Evolutionary conservation across 2,797 vertebrate species (phyloP).

Genomic region (Podarcis siculus): DNA sequence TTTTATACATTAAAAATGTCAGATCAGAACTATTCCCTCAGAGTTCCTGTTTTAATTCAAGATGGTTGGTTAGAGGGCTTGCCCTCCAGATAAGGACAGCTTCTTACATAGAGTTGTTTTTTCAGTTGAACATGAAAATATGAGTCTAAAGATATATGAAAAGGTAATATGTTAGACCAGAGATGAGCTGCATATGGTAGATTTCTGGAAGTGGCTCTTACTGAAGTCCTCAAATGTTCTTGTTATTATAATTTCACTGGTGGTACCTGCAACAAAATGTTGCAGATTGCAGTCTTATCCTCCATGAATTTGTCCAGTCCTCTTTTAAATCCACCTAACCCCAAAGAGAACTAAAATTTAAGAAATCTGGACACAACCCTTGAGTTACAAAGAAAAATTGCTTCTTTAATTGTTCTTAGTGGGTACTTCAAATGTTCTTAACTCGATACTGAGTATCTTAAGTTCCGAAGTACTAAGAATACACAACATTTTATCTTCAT

Average conservation of each 20-base stretch:
- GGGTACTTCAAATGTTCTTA: not conserved
- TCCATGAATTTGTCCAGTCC: no score
- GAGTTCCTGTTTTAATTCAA: not conserved
- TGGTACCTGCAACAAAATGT: not conserved
- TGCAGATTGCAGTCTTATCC: not conserved
- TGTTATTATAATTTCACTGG: not conserved
- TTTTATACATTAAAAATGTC: not conserved
- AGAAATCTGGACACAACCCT: not conserved
- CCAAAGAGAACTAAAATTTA: not conserved
- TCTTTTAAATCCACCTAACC: no score
- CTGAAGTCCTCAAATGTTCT: not conserved
- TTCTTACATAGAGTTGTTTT: not conserved
- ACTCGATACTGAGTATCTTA: not conserved
- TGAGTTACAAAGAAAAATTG: not conserved
- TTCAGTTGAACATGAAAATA: not conserved
- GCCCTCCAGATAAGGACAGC: not conserved
- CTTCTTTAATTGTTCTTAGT: not conserved
- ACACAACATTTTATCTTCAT: constrained; percentile 15
- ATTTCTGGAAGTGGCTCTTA: not conserved
- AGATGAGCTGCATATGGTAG: not conserved
- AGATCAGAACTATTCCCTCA: not conserved
- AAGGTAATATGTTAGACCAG: not conserved
- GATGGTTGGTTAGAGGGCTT: not conserved
- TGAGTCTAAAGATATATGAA: not conserved
- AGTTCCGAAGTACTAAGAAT: not conserved